phyloP scores from a whole-genome alignment of 1,140 invertebrate species.

The Akabosia matsudoensis region DNA sequence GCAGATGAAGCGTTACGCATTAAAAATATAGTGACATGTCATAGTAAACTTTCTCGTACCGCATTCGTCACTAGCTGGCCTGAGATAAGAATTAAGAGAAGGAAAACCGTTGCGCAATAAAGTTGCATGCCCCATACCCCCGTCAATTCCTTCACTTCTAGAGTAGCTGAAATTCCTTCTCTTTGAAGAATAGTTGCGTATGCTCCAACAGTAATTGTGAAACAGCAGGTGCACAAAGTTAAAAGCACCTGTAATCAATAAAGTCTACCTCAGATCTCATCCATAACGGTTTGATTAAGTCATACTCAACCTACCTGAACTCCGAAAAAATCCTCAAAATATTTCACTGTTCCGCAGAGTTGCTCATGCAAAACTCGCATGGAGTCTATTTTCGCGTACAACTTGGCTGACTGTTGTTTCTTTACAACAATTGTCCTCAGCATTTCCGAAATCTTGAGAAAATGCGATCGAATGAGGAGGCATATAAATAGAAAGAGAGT shows the following conservation, averaged over 20 bases:
- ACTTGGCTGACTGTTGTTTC: conserved; percentile 7
- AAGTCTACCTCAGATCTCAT: neutral
- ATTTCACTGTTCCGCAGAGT: conserved; percentile 34
- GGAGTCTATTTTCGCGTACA: conserved; percentile 37
- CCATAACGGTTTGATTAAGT: neutral
- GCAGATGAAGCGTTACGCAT: neutral
- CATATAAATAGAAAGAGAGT: conserved; percentile 39
- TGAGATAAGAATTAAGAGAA: conserved; percentile 37
- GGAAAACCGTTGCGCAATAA: conserved; percentile 38
- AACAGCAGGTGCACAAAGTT: conserved; percentile 38
- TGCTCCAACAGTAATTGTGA: conserved; percentile 37
- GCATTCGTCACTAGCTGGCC: conserved; percentile 43
- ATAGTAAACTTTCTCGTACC: conserved; percentile 15
- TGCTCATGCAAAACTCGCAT: conserved; percentile 42
- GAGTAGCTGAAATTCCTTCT: conserved; percentile 21
- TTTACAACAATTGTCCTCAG: conserved; percentile 28
- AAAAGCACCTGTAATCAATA: conserved; percentile 31
- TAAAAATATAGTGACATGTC: neutral
- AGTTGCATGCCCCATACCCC: conserved; percentile 32
- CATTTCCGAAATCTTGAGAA: conserved; percentile 40
- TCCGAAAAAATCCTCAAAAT: conserved; percentile 43
- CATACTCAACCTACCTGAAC: conserved; percentile 31
- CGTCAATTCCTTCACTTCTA: conserved; percentile 8
- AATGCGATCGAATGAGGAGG: conserved; percentile 40
- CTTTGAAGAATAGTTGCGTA: conserved; percentile 40